Base-by-base conservation (phyloP, 1,140 invertebrate genomes). In the Penaeus indicus region DNA sequence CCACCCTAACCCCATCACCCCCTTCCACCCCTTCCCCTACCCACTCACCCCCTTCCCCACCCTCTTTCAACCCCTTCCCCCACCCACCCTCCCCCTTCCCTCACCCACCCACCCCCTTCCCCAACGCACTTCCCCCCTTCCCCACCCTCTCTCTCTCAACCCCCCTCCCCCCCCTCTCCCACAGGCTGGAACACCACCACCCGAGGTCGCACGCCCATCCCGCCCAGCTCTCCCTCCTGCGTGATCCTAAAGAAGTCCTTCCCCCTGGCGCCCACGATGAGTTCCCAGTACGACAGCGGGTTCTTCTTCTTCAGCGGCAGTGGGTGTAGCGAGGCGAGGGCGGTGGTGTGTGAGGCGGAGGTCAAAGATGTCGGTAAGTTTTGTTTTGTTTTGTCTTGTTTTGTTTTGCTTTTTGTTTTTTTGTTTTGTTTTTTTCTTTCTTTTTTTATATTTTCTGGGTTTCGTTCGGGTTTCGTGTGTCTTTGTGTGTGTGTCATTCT, bases 161-260 rank as follows among this genome's bases (percentile, higher is more conserved):
- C 5, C 16, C 27, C 27, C 42, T 77, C 54, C 22, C 22, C 32
- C 21, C 25, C 21, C 10, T 32, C 38, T 4, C 13, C 75, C 4
- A 16, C 78, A 90, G 89, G 89, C 8, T 90, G 89, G 89, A 90
- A 90, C 47, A 67, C 60, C 69, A 62, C 89, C 0, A 64, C 69
- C 2, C 22, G 62, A 18, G 61, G 47, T 13, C 32, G 10, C 1
- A 62, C 81, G 27, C 42, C 85, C 27, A 8, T 25, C 19, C 42
- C 80, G 7, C 27, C 78, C 1, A 25, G 64, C 13, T 38, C 79
- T 5, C 22, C 81, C 18, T 63, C 85, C 0, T 90, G 89, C 67
- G 5, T 87, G 7, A 64, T 84, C 16, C 79, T 87, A 16, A 86
- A 84, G 63, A 86, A 77, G 64, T 86, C 85, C 22, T 90, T 64